These are phyloP conservation scores for Zaprionus kolodkinae DNA, from an alignment of 1,140 invertebrate species.

Conservation along the genomic window DNA sequence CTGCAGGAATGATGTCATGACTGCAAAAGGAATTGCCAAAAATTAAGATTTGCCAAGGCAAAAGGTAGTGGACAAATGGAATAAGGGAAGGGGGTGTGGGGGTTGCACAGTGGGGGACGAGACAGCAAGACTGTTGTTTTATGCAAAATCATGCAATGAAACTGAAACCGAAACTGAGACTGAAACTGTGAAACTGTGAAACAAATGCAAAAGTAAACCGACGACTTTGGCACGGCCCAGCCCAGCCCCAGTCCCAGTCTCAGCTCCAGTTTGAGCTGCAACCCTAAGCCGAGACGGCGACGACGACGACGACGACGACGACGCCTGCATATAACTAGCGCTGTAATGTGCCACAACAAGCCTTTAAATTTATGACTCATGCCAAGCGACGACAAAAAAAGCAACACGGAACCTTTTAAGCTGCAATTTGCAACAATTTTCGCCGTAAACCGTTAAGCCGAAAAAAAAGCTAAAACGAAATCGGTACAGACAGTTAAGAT, in stretches of 20 bases:
- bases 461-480: slow-evolving; percentile 40
- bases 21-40: slow-evolving; percentile 65
- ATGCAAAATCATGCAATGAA: slow-evolving; percentile 57
- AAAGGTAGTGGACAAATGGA: slow-evolving; percentile 23
- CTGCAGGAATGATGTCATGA: slow-evolving; percentile 77
- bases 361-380: slow-evolving; percentile 80
- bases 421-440: slow-evolving; percentile 79
- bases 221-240: slow-evolving; percentile 65
- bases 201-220: slow-evolving; percentile 78
- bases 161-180: slow-evolving; percentile 32
- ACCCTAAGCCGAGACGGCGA: slow-evolving; percentile 58
- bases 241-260: slow-evolving; percentile 53
- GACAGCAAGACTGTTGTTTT: slow-evolving; percentile 41
- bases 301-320: slow-evolving; percentile 18
- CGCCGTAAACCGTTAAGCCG: slow-evolving; percentile 57
- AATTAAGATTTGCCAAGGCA: slow-evolving; percentile 48
- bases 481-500: slow-evolving; percentile 52
- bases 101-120: background rate
- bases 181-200: slow-evolving; percentile 47
- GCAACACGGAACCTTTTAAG: slow-evolving; percentile 79
- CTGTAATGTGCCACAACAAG: slow-evolving; percentile 75
- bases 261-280: slow-evolving; percentile 28
- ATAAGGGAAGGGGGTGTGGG: slow-evolving; percentile 21
- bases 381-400: slow-evolving; percentile 35
- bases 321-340: slow-evolving; percentile 69